phyloP scores from a whole-genome alignment of 1,140 invertebrate species.

The Copidosoma floridanum region DNA sequence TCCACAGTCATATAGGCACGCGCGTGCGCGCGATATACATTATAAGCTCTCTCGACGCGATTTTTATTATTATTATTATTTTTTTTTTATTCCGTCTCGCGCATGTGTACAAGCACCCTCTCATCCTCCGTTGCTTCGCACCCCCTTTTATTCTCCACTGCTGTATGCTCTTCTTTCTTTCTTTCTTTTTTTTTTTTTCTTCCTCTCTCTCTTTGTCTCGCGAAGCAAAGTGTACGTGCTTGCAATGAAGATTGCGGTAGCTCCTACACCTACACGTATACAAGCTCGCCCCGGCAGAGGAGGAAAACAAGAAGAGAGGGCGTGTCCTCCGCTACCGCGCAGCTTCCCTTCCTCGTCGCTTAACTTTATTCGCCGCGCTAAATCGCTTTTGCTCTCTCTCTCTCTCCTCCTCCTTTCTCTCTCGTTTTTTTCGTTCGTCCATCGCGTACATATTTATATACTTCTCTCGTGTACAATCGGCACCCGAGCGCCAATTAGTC shows the following conservation, averaged over 20 bases:
- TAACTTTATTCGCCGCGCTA: conserved; percentile 7
- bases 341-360: not conserved
- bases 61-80: conserved; percentile 52
- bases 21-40: conserved; percentile 17
- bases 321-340: conserved; percentile 9
- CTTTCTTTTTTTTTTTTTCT: not conserved
- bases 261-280: no score
- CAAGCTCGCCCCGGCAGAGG: not conserved
- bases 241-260: conserved; percentile 3
- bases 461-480: no score
- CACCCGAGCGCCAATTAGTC: no score
- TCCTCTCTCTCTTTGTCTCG: not conserved
- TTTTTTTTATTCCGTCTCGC: conserved; percentile 43
- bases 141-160: no score
- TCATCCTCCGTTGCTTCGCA: no score
- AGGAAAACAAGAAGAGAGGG: conserved; percentile 4
- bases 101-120: not conserved
- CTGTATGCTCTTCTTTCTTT: not conserved
- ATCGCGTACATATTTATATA: no score
- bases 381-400: conserved; percentile 5
- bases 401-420: not conserved
- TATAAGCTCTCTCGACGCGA: conserved; percentile 25
- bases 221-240: conserved; percentile 2
- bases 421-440: not conserved
- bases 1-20: no score